Conservation (phyloP, 2,113 vertebrate species). For the Macroglossus sobrinus region DNA sequence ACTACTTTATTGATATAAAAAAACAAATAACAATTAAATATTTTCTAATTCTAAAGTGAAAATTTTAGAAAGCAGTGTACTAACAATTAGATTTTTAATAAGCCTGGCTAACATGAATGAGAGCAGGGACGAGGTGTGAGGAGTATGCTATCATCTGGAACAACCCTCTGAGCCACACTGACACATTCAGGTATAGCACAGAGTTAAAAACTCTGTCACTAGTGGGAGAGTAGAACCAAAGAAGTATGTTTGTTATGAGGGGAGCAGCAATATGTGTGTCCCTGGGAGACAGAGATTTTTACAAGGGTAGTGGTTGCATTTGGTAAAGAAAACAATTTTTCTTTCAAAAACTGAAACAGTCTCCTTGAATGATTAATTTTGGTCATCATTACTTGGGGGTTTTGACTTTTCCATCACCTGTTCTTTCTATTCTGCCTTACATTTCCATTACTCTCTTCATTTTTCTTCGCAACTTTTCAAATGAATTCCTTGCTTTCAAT, state of each 20-base stretch:
- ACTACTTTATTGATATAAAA: neutral
- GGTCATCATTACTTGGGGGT: neutral
- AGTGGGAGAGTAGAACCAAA: neutral
- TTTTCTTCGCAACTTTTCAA: conserved; percentile 51
- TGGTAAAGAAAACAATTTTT: neutral
- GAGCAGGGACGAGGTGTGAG: fast-evolving
- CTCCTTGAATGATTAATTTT: neutral
- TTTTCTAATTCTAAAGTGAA: neutral
- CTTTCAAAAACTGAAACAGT: neutral
- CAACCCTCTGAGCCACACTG: neutral
- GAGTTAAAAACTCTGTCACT: neutral
- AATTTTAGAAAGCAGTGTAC: neutral
- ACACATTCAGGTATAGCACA: neutral
- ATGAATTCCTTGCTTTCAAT: conserved; percentile 28
- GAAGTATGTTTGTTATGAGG: neutral
- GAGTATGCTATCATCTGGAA: neutral
- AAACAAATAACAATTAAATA: neutral
- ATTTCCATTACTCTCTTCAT: neutral
- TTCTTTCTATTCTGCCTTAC: neutral
- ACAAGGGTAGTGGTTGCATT: neutral
- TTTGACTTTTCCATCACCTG: neutral
- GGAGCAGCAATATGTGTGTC: neutral
- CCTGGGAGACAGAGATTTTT: neutral
- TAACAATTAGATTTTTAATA: neutral
- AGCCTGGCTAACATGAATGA: neutral